Evolutionary conservation across 2,888 invertebrate species (phyloP).

Genomic region (Branchipolynoe longqiensis): DNA sequence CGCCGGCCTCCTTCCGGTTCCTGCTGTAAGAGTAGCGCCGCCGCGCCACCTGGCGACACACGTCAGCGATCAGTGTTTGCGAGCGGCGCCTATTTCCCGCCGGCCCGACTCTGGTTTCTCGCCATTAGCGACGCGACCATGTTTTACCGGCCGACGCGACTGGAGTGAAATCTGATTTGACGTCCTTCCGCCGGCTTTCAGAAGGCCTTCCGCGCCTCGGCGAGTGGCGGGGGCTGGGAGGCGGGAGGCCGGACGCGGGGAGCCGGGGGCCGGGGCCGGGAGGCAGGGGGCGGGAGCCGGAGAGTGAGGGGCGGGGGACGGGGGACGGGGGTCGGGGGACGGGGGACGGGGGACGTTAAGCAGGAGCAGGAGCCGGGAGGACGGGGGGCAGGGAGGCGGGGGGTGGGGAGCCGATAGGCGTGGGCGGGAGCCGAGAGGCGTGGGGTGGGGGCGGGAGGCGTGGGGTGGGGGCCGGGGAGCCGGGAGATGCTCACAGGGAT

Average conservation of each 20-base stretch:
- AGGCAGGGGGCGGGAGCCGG: neutral
- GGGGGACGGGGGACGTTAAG: no score
- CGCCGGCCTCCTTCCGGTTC: slow-evolving; percentile 26
- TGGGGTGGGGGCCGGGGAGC: neutral
- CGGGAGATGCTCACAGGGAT: no score
- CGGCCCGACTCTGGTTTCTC: slow-evolving; percentile 30
- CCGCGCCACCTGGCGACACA: neutral
- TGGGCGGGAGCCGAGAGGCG: neutral
- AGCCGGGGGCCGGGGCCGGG: neutral
- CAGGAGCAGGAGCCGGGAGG: no score
- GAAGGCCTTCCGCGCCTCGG: neutral
- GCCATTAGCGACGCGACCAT: slow-evolving; percentile 34
- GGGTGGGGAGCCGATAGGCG: slow-evolving; percentile 12
- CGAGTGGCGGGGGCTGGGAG: neutral
- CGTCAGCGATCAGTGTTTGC: slow-evolving; percentile 46
- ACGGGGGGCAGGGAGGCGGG: no score
- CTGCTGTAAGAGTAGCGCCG: slow-evolving; percentile 45
- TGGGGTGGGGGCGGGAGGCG: neutral
- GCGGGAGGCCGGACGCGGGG: slow-evolving; percentile 13
- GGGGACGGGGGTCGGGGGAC: no score
- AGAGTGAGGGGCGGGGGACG: neutral
- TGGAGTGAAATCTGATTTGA: slow-evolving; percentile 56
- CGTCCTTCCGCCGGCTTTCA: slow-evolving; percentile 54
- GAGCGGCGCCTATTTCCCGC: slow-evolving; percentile 36
- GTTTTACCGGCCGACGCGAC: neutral